Evolutionary conservation across 2,888 invertebrate species (phyloP), one percentile per base, ranked within the genome.

Genomic region (Lasius fuliginosus): DNA sequence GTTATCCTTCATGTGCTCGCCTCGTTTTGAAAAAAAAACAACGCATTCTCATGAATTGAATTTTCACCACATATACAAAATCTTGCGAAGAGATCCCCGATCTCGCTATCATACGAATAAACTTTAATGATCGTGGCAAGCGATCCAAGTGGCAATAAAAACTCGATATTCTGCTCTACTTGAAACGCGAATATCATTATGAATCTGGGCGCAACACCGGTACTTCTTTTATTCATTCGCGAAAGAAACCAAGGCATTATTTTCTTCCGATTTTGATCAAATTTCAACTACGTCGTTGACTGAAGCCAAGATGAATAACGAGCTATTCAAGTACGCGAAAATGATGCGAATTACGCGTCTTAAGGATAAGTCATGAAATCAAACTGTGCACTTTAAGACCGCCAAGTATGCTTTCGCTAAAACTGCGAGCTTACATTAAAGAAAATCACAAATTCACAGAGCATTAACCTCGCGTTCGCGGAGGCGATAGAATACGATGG

Each of bases 371-470:
- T 79, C 79, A 60, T 27, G 64, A 82, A 62, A 42, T 23, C 75
- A 73, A 76, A 68, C 56, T 11, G 60, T 60, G 18, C 53, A 53
- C 67, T 77, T 85, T 53, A 60, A 64, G 42, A 68, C 67, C 65
- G 60, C 23, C 73, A 74, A 73, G 46, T 69, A 60, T 23, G 82
- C 40, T 77, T 40, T 65, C 36, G 77, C 53, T 85, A 65, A 89
- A 89, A 86, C 68, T 83, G 82, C 73, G 83, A 65, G 89, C 90
- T 92, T 90, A 89, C 92, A 91, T 91, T 90, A 88, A 88, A 81
- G 88, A 87, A 90, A 92, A 92, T 92, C 92, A 91, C 90, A 92
- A 92, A 93, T 92, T 92, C 90, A 91, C 91, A 88, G 92, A 92
- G 91, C 90, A 91, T 92, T 92, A 92, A 91, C 90, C 89, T 85